Percentiles rank a stretch among this genome's conserved stretches.
phyloP scores from a whole-genome alignment of 92 coral and sea anemone genomes.

The Micromussa lordhowensis region DNA sequence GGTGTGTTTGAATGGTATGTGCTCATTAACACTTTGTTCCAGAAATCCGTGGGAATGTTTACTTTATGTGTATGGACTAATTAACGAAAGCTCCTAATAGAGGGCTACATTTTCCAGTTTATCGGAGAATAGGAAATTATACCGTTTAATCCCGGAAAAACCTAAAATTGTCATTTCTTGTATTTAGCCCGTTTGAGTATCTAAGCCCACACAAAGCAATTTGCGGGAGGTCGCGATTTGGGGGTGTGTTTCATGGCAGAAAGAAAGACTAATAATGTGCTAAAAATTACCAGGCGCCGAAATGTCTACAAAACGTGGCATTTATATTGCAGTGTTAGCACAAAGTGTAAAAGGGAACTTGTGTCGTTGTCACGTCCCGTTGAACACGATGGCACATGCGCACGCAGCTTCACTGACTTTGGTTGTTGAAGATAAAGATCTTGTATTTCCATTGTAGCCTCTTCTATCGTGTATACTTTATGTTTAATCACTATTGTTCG shows the following conservation, averaged over 20 bases:
- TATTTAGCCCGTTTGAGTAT: not conserved
- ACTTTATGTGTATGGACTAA: not conserved
- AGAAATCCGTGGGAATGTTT: constrained; percentile 30
- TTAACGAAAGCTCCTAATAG: constrained; percentile 8
- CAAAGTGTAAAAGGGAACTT: not conserved
- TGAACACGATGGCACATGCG: not conserved
- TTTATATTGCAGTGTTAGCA: not conserved
- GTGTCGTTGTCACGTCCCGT: not conserved
- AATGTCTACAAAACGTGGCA: constrained; percentile 1
- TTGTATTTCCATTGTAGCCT: not conserved
- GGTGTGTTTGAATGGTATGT: not conserved
- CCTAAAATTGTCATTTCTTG: not conserved
- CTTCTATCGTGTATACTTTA: not conserved
- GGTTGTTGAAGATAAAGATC: not conserved
- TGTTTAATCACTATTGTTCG: not conserved
- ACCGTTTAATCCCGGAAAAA: constrained; percentile 8
- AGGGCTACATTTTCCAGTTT: not conserved
- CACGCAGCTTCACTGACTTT: not conserved
- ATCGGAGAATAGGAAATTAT: not conserved
- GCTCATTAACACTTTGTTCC: constrained; percentile 31
- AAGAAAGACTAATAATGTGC: not conserved
- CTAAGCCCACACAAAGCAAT: not conserved
- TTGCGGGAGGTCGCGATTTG: not conserved
- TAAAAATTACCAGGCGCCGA: constrained; percentile 6
- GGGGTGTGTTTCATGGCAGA: not conserved